Evolutionary conservation across 2,888 invertebrate genomes (phyloP), one percentile per base, ranked within the genome.

Genomic region (Myathropa florea): DNA sequence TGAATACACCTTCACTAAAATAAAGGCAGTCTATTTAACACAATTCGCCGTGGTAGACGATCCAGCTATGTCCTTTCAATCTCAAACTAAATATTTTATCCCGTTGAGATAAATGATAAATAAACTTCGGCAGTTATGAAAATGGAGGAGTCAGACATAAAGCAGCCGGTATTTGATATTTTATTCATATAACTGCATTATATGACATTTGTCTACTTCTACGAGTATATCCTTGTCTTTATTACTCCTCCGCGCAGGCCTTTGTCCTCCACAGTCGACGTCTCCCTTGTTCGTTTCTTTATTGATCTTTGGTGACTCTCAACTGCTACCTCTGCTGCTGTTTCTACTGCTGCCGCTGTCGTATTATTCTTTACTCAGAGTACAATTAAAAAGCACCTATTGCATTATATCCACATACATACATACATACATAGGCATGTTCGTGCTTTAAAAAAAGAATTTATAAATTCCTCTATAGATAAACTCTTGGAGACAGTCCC

Each of bases 101-200:
- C 72, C 23, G 64, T 28, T 72, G 60, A 61, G 61, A 80, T 33
- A 55, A 80, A 72, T 64, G 36, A 70, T 26, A 21, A 77, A 65
- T 64, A 64, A 75, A 75, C 57, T 33, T 75, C 36, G 28, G 26
- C 24, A 46, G 36, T 46, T 59, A 33, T 46, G 36, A 59, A 59
- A 33, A 59, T 63, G 36, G 26, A 64, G 60, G 53, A 70, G 78
- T 53, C 78, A 84, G 83, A 75, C 79, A 84, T 75, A 84, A 75
- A 84, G 59, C 82, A 83, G 82, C 75, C 82, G 86, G 63, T 83
- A 28, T 76, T 85, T 82, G 75, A 86, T 86, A 82, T 86, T 86
- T 86, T 86, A 86, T 86, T 86, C 82, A 86, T 83, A 83, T 75
- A 83, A 86, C 86, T 86, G 79, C 86, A 86, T 86, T 83, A 71